phyloP scores from a whole-genome alignment of 2,888 invertebrate species.

The Cyaniris semiargus region DNA sequence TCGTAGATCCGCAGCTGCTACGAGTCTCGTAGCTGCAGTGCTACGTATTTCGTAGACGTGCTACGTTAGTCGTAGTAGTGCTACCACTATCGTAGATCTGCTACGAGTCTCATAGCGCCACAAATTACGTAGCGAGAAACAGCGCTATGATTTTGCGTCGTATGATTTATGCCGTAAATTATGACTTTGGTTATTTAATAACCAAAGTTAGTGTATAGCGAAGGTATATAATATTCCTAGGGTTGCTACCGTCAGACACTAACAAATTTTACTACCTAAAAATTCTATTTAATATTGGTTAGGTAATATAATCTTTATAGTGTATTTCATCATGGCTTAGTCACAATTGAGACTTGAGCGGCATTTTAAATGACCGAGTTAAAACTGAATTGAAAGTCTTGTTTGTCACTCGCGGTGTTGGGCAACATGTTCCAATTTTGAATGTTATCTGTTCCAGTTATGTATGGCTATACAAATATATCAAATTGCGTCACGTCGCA shows the following conservation, averaged over 20 bases:
- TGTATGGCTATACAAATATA: too few relatives aligned
- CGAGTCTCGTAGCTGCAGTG: background rate
- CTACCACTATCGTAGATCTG: background rate
- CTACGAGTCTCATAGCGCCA: background rate
- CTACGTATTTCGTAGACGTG: background rate
- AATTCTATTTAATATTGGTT: too few relatives aligned
- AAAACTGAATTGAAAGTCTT: too few relatives aligned
- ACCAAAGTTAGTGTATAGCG: background rate
- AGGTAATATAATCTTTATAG: too few relatives aligned
- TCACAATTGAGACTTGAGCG: too few relatives aligned
- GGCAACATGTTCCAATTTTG: too few relatives aligned
- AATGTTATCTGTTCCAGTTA: too few relatives aligned
- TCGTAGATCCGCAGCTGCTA: background rate
- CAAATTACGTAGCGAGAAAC: constrained; percentile 11
- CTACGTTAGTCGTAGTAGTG: background rate
- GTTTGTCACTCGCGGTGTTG: too few relatives aligned
- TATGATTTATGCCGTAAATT: constrained; percentile 14
- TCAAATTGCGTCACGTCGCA: too few relatives aligned
- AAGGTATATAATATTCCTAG: constrained; percentile 1
- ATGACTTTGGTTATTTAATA: constrained; percentile 5
- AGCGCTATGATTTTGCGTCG: background rate
- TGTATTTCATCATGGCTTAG: too few relatives aligned
- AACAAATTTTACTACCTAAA: background rate
- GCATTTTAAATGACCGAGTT: too few relatives aligned
- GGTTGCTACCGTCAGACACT: background rate